Conservation (phyloP, 2,888 invertebrate genomes). For the Selenia dentaria region DNA sequence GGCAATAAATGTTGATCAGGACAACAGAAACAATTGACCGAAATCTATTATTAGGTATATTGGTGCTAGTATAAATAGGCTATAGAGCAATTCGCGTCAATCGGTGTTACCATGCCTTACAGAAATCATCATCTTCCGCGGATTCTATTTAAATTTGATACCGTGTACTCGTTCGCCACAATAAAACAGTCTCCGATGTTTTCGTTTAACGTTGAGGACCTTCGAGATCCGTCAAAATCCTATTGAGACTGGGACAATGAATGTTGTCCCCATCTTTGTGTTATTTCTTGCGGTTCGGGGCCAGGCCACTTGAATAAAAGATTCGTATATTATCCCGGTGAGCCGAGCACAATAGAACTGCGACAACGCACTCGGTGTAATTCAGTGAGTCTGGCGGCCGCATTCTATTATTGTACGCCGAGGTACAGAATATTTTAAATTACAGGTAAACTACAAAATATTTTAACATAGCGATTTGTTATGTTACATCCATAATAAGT, state of each 20-base stretch:
- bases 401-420: slow-evolving; percentile 61
- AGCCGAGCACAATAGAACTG: slow-evolving; percentile 66
- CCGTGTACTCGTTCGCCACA: slow-evolving; percentile 25
- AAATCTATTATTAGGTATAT: slow-evolving; percentile 65
- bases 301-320: slow-evolving; percentile 81
- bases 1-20: slow-evolving; percentile 76
- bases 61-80: slow-evolving; percentile 50
- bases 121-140: slow-evolving; percentile 17
- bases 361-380: slow-evolving; percentile 73
- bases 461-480: too few relatives aligned
- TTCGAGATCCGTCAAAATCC: slow-evolving; percentile 66
- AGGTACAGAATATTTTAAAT: slow-evolving; percentile 54
- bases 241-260: slow-evolving; percentile 76
- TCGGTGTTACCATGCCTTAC: slow-evolving; percentile 19
- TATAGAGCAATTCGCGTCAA: slow-evolving; percentile 20
- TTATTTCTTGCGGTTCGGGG: slow-evolving; percentile 73
- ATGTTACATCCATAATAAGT: too few relatives aligned
- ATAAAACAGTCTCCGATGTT: slow-evolving; percentile 50
- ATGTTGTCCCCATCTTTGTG: slow-evolving; percentile 70
- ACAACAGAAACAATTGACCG: slow-evolving; percentile 70
- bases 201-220: slow-evolving; percentile 43
- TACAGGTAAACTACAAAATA: too few relatives aligned
- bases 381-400: slow-evolving; percentile 65
- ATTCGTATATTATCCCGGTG: slow-evolving; percentile 76
- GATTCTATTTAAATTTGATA: slow-evolving; percentile 30